phyloP scores from a whole-genome alignment of 2,888 invertebrate genomes.

The Sinhomidia bicolor region DNA sequence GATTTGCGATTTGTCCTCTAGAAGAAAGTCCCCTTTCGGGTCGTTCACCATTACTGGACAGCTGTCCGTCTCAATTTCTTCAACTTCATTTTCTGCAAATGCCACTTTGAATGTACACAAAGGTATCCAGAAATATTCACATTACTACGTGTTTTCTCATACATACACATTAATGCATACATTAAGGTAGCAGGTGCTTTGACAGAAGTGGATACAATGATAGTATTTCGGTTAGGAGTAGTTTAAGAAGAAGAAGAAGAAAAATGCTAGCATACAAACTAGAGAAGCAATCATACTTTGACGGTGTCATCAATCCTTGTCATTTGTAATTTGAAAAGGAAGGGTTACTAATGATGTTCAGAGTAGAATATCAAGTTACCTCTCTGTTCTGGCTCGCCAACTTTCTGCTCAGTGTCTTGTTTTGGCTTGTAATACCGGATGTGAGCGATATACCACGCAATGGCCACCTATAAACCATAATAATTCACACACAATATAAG shows the following conservation, averaged over 20 bases:
- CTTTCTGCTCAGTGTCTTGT: slow-evolving; percentile 64
- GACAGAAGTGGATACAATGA: not conserved
- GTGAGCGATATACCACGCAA: slow-evolving; percentile 73
- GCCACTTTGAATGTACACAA: slow-evolving; percentile 67
- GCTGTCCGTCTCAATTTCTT: slow-evolving; percentile 61
- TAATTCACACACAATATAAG: slow-evolving; percentile 29
- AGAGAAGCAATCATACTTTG: slow-evolving; percentile 13
- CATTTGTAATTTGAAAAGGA: slow-evolving; percentile 64
- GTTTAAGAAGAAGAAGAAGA: slow-evolving; percentile 5
- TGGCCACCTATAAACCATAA: slow-evolving; percentile 67
- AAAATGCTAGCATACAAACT: slow-evolving; percentile 17
- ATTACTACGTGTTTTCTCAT: slow-evolving; percentile 49
- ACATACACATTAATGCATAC: slow-evolving; percentile 13
- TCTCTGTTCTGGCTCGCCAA: slow-evolving; percentile 67
- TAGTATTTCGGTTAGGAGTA: slow-evolving; percentile 10
- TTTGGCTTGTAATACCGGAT: slow-evolving; percentile 69
- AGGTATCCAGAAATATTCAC: slow-evolving; percentile 47
- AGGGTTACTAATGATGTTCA: slow-evolving; percentile 58
- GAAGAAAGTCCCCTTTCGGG: slow-evolving; percentile 65
- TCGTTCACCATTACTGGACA: slow-evolving; percentile 58
- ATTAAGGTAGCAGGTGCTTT: slow-evolving; percentile 21
- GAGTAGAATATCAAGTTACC: slow-evolving; percentile 64
- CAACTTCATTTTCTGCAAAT: slow-evolving; percentile 70
- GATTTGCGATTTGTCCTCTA: slow-evolving; percentile 76
- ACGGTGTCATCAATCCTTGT: slow-evolving; percentile 61